Evolutionary conservation across 2,888 invertebrate species (phyloP).

Genomic region (Drosophila siamana): DNA sequence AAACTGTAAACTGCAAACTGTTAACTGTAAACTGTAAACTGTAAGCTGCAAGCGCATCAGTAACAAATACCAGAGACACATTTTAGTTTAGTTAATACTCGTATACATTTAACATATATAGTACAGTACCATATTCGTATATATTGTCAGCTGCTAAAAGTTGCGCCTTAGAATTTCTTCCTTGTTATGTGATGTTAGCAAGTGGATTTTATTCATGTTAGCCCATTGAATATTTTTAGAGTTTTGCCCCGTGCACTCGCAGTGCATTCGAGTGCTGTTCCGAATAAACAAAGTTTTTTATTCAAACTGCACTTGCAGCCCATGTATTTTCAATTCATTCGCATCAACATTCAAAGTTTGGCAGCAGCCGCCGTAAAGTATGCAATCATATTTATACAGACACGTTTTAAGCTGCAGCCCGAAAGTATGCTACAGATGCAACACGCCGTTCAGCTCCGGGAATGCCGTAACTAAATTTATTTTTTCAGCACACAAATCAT

Average conservation of each 20-base stretch:
- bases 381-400: constrained; percentile 12
- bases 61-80: constrained; percentile 40
- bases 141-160: constrained; percentile 35
- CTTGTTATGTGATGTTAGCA: constrained; percentile 59
- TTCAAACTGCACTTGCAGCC: constrained; percentile 18
- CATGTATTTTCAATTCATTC: constrained; percentile 9
- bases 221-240: constrained; percentile 56
- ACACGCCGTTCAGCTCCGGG: neutral
- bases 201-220: constrained; percentile 47
- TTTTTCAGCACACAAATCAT: neutral
- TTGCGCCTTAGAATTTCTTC: constrained; percentile 38
- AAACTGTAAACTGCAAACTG: neutral
- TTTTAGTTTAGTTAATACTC: constrained; percentile 59
- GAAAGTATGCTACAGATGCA: constrained; percentile 28
- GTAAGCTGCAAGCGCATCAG: constrained; percentile 21
- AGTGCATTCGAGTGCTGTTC: constrained; percentile 38
- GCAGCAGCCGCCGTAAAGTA: constrained; percentile 13
- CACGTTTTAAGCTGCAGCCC: neutral
- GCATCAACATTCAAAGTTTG: constrained; percentile 8
- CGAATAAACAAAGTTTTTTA: constrained; percentile 59
- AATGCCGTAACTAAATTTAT: neutral
- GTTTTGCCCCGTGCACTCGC: constrained; percentile 39
- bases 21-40: neutral
- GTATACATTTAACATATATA: constrained; percentile 35
- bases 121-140: constrained; percentile 22